Evolutionary conservation across 2,888 invertebrate species (phyloP).

Genomic region (Drosophila rellima): DNA sequence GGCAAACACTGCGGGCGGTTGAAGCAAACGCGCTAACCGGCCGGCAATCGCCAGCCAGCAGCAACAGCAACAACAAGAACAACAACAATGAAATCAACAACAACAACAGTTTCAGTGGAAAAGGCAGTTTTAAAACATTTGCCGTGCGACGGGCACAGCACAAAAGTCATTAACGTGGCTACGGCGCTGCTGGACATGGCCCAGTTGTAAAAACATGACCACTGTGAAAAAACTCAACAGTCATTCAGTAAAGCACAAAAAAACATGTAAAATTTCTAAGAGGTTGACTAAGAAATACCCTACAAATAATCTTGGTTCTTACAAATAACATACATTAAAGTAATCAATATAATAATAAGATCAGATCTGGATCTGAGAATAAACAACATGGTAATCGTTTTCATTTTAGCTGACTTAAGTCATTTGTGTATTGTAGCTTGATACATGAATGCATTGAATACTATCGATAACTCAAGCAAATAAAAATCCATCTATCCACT

Average conservation of each 20-base stretch:
- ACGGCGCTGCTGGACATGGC: conserved; percentile 75
- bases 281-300: conserved; percentile 38
- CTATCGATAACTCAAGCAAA: too few species aligned
- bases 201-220: conserved; percentile 81
- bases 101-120: conserved; percentile 25
- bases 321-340: background rate
- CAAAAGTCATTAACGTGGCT: conserved; percentile 82
- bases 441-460: too few species aligned
- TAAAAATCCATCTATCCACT: too few species aligned
- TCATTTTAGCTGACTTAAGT: too few species aligned
- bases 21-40: conserved; percentile 73
- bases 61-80: conserved; percentile 42
- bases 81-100: conserved; percentile 37
- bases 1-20: conserved; percentile 78
- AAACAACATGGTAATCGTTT: background rate
- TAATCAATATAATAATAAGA: background rate
- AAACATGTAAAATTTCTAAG: background rate
- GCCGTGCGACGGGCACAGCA: conserved; percentile 78
- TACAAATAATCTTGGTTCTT: background rate
- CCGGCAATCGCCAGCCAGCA: conserved; percentile 60
- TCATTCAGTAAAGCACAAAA: conserved; percentile 52
- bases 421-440: too few species aligned
- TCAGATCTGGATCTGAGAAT: background rate
- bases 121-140: conserved; percentile 78
- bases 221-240: conserved; percentile 75